Base-by-base conservation (phyloP, 1,140 invertebrate species). In the Atta colombica region DNA sequence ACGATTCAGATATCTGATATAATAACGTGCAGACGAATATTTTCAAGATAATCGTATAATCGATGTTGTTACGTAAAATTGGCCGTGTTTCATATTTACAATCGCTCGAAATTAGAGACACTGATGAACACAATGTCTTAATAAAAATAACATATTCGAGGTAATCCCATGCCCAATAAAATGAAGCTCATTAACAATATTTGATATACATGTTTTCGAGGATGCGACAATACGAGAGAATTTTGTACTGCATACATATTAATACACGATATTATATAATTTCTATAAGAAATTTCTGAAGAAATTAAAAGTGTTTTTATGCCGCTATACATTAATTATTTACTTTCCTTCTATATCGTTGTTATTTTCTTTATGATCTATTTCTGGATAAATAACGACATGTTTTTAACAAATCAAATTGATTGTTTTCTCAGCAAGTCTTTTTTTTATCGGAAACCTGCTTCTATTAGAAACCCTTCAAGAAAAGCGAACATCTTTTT, bases 61-160 rank as follows among this genome's bases (percentile, higher is more conserved):
- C 18, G n/a, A 28, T n/a, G 18, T 74, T 18, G 18, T 74, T 51
- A 5, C 31, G 55, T 35, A 39, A 60, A 69, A 69, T 69, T 16
- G 66, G 66, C 66, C 66, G 39, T 49, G 5, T 60, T 45, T 60
- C 12, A 45, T 75, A 75, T 75, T 75, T 75, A 75, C 86, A 85
- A 90, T 90, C 60, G 55, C 75, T 75, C 74, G 80, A 90, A 39
- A 61, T 75, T 89, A 90, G 86, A 90, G 88, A 90, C 89, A 90
- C 55, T 77, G 88, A 77, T 60, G 55, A 60, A 85, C 68, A 77
- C 88, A 88, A 88, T 90, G 88, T 90, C 88, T 89, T 89, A 81
- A 74, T 77, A 87, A 89, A 85, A 77, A 58, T 82, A 60, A 78
- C 75, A 58, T 51, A 74, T 66, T 68, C 53, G 61, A 75, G 77